These are phyloP conservation scores for Propithecus deckenii DNA, from an alignment of 2,797 vertebrate genomes.

Conservation along the genomic window DNA sequence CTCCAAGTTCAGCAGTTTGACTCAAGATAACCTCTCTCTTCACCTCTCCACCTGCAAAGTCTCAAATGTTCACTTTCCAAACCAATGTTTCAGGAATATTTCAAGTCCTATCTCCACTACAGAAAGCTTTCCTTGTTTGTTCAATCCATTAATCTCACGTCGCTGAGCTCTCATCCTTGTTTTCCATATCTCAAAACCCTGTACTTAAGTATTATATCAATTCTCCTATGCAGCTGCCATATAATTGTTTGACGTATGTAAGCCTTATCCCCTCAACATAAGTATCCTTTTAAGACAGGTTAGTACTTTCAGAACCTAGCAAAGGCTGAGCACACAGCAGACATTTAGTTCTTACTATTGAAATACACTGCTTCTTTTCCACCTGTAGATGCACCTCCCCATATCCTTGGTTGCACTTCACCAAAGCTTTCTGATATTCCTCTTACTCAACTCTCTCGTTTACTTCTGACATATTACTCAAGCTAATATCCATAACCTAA, in stretches of 20 bases:
- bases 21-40: slow-evolving; percentile 1
- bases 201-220: neutral
- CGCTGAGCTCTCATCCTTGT: neutral
- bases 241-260: neutral
- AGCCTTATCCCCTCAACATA: neutral
- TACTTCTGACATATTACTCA: neutral
- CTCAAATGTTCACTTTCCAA: slow-evolving; percentile 10
- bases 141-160: neutral
- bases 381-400: neutral
- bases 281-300: slow-evolving; percentile 21
- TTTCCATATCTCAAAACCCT: neutral
- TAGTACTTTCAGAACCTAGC: neutral
- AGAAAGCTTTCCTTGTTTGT: neutral
- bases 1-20: neutral
- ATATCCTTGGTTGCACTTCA: neutral
- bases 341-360: neutral
- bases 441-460: neutral
- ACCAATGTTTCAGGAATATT: neutral
- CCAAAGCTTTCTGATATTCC: slow-evolving; percentile 8
- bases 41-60: neutral
- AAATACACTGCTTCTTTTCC: neutral
- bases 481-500: slow-evolving; percentile 15
- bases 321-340: neutral
- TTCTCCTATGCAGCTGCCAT: neutral
- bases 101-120: neutral